Percentiles rank a stretch among this genome's conserved stretches.
These are phyloP conservation scores for Encarsia formosa DNA, from an alignment of 2,888 invertebrate species.

Conservation along the genomic window DNA sequence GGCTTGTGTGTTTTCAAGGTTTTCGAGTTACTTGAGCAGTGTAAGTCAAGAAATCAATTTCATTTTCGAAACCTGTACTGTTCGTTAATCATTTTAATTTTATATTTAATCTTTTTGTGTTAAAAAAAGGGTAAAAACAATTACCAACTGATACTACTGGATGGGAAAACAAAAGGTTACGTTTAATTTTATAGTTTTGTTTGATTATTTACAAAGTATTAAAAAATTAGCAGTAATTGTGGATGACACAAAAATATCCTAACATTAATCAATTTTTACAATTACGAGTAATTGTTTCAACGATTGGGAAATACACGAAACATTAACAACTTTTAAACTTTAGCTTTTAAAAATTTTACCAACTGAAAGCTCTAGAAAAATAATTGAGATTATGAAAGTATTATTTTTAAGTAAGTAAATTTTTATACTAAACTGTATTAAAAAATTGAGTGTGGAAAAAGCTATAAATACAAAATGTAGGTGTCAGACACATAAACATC, in stretches of 20 bases:
- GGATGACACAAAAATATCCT: constrained; percentile 9
- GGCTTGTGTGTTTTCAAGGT: no score
- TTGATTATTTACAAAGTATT: constrained; percentile 16
- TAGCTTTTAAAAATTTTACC: neutral
- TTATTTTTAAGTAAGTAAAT: no score
- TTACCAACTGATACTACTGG: constrained; percentile 16
- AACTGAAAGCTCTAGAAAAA: constrained; percentile 14
- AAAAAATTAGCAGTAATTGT: constrained; percentile 13
- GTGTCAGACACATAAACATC: no score
- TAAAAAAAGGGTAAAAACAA: neutral
- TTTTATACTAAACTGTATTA: no score
- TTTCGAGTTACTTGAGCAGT: no score
- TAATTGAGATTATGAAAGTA: neutral
- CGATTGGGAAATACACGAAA: neutral
- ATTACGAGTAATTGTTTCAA: neutral
- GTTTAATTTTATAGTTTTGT: neutral
- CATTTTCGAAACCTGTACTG: no score
- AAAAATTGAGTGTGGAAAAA: no score
- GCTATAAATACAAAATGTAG: no score
- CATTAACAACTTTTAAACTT: neutral
- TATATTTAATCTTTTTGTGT: no score
- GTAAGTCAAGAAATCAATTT: no score
- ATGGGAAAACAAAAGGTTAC: constrained; percentile 3
- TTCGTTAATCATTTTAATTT: no score
- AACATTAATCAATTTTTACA: constrained; percentile 2